phyloP scores from a whole-genome alignment of 2,888 invertebrate species.

The Tachina grossa region DNA sequence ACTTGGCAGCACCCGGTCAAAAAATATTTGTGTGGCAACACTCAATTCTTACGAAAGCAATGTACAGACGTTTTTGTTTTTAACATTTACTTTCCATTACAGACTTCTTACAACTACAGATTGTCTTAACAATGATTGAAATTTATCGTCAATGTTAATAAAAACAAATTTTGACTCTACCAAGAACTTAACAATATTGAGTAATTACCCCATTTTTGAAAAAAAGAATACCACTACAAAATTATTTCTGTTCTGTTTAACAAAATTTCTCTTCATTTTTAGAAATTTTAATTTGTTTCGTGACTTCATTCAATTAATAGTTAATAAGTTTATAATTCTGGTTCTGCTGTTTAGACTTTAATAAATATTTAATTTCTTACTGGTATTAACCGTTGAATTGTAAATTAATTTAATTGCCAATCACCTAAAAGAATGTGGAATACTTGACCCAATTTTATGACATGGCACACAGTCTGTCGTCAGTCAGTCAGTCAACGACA shows the following conservation, averaged over 20 bases:
- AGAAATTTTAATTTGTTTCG: background rate
- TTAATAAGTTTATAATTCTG: conserved; percentile 12
- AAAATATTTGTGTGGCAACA: too few relatives aligned
- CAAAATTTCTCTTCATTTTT: conserved; percentile 4
- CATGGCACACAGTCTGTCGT: conserved; percentile 33
- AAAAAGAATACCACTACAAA: background rate
- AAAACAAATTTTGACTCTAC: background rate
- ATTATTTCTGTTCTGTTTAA: conserved; percentile 6
- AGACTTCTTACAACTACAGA: too few relatives aligned
- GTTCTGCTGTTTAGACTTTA: background rate
- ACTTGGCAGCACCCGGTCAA: too few relatives aligned
- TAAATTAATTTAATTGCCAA: conserved; percentile 69
- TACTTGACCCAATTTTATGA: conserved; percentile 65
- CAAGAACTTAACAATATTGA: too few relatives aligned
- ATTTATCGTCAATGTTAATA: background rate
- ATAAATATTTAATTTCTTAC: conserved; percentile 25
- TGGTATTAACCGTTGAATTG: conserved; percentile 55
- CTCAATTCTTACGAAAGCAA: too few relatives aligned
- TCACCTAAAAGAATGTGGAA: conserved; percentile 69
- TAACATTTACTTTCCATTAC: too few relatives aligned
- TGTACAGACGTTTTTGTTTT: too few relatives aligned
- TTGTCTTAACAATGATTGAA: background rate
- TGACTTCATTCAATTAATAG: conserved; percentile 23
- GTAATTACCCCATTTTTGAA: too few relatives aligned
- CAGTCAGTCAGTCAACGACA: conserved; percentile 42